A percentile compares a stretch with the other conserved stretches of the same genome.
phyloP scores from a whole-genome alignment of 2,113 vertebrate species.

The Australoheros scitulus region DNA sequence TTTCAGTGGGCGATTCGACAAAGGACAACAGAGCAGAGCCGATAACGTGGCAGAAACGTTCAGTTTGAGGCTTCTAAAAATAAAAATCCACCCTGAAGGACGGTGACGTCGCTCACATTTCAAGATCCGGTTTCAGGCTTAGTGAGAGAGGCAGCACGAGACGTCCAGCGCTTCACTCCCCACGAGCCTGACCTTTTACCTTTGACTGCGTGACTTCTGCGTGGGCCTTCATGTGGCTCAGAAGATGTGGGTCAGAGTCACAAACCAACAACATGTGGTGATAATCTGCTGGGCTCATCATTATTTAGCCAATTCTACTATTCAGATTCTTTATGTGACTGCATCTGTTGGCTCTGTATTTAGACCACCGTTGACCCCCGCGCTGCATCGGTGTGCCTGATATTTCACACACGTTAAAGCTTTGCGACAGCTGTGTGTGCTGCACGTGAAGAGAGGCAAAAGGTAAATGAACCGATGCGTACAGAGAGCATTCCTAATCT shows the following conservation, averaged over 20 bases:
- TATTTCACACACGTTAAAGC: not conserved
- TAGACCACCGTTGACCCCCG: too few species aligned
- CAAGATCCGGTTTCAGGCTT: constrained; percentile 3
- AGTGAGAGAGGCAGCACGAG: not conserved
- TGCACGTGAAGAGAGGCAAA: not conserved
- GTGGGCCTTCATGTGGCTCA: not conserved
- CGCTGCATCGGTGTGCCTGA: not conserved
- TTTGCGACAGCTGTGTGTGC: not conserved
- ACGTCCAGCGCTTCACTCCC: not conserved
- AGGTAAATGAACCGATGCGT: too few species aligned
- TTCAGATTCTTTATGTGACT: too few species aligned
- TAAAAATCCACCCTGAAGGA: not conserved
- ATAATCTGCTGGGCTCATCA: not conserved
- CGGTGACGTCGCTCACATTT: not conserved
- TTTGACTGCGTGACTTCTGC: not conserved
- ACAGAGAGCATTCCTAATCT: not conserved
- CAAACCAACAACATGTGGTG: not conserved
- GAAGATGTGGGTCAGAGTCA: not conserved
- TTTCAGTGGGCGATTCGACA: not conserved
- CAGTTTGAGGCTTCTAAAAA: constrained; percentile 10
- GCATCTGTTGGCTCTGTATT: not conserved
- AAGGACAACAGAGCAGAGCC: not conserved
- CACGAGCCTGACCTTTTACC: not conserved
- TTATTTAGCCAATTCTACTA: too few species aligned
- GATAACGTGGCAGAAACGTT: not conserved